These are phyloP conservation scores for Resseliella maxima DNA, from an alignment of 2,888 invertebrate species.

Conservation along the genomic window DNA sequence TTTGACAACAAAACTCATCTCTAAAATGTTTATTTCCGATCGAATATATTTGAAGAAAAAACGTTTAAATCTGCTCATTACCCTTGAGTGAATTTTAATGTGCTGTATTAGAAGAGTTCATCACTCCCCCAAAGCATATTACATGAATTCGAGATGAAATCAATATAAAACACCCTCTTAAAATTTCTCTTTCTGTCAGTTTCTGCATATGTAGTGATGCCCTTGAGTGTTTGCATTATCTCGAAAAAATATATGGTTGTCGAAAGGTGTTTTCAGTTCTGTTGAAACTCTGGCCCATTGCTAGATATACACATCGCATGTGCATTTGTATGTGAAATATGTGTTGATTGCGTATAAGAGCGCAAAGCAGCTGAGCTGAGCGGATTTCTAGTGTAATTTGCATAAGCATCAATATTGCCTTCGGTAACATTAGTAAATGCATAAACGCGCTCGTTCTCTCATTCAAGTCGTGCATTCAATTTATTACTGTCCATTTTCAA, in stretches of 20 bases:
- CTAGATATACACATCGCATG: too few species aligned
- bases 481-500: not conserved
- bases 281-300: not conserved
- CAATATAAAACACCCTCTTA: not conserved
- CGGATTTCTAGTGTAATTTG: constrained; percentile 52
- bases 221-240: not conserved
- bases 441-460: constrained; percentile 59
- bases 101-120: constrained; percentile 12
- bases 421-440: constrained; percentile 60
- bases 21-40: too few species aligned
- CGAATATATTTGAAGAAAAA: not conserved
- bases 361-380: not conserved
- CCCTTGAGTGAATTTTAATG: constrained; percentile 54
- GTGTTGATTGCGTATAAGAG: not conserved
- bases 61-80: constrained; percentile 53
- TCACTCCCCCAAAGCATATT: not conserved
- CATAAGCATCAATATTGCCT: constrained; percentile 56
- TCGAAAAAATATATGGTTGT: not conserved
- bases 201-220: not conserved
- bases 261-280: constrained; percentile 26
- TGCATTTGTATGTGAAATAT: not conserved
- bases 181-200: not conserved
- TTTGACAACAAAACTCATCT: too few species aligned
- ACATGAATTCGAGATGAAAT: constrained; percentile 27
- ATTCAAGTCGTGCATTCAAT: not conserved